A percentile compares a stretch with the other conserved stretches of the same genome.
Evolutionary conservation across 2,888 invertebrate genomes (phyloP).

Genomic region (Tachina grossa): DNA sequence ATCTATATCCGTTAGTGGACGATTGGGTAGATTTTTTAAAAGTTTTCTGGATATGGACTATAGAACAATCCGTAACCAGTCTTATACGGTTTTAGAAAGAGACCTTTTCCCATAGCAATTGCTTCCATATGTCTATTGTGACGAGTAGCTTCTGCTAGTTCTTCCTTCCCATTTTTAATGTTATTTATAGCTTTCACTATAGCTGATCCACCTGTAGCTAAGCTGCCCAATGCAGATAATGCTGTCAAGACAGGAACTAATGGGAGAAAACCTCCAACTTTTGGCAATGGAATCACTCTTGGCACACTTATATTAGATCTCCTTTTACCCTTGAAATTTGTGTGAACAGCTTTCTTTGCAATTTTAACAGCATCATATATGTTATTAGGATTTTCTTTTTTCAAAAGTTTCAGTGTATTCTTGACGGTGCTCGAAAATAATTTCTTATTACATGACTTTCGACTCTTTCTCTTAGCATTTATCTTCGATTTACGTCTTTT

Average conservation of each 20-base stretch:
- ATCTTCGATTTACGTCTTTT: not conserved
- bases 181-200: too few species aligned
- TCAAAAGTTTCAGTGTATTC: not conserved
- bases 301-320: not conserved
- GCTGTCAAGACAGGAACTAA: constrained; percentile 1
- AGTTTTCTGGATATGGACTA: too few species aligned
- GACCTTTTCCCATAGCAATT: too few species aligned
- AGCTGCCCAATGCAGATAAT: too few species aligned
- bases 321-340: not conserved
- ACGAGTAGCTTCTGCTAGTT: too few species aligned
- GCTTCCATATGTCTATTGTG: too few species aligned
- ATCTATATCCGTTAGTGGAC: too few species aligned
- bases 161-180: too few species aligned
- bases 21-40: too few species aligned
- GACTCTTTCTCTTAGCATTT: not conserved
- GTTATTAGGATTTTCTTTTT: not conserved
- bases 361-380: not conserved
- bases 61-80: too few species aligned
- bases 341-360: not conserved
- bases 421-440: not conserved
- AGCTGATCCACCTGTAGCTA: too few species aligned
- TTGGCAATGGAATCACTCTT: constrained; percentile 1
- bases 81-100: too few species aligned
- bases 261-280: constrained; percentile 15
- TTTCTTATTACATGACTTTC: constrained; percentile 50